Evolutionary conservation across 2,888 invertebrate species (phyloP).

Genomic region (Volucella inanis): DNA sequence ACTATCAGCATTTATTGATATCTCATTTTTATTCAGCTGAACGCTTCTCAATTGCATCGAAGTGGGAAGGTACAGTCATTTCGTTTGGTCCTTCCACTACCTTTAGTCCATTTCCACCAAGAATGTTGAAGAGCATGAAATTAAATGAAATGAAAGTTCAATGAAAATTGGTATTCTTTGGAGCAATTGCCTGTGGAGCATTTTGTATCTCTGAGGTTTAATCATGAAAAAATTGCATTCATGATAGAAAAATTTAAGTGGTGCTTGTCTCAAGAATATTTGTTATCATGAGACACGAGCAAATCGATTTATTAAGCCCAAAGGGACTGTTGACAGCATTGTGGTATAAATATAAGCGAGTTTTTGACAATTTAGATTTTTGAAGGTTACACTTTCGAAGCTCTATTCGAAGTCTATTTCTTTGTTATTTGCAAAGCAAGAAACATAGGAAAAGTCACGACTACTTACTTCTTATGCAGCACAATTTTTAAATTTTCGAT

Average conservation of each 20-base stretch:
- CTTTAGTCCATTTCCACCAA: constrained; percentile 16
- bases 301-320: too few species aligned
- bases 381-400: too few species aligned
- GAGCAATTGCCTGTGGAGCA: background rate
- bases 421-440: too few species aligned
- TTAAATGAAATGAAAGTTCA: background rate
- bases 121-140: background rate
- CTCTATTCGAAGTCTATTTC: too few species aligned
- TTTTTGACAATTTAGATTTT: too few species aligned
- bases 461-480: too few species aligned
- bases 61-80: constrained; percentile 11
- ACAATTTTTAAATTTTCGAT: too few species aligned
- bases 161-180: background rate
- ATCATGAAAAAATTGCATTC: background rate
- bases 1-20: background rate
- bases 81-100: constrained; percentile 15
- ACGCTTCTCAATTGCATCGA: constrained; percentile 26
- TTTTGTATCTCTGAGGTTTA: background rate
- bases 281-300: background rate
- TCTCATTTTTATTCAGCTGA: constrained; percentile 5
- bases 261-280: background rate
- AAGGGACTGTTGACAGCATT: too few species aligned
- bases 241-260: background rate
- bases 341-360: too few species aligned
- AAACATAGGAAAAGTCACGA: too few species aligned